These are phyloP conservation scores for Plutomurus gul DNA, from an alignment of 1,140 invertebrate genomes.

Conservation along the genomic window DNA sequence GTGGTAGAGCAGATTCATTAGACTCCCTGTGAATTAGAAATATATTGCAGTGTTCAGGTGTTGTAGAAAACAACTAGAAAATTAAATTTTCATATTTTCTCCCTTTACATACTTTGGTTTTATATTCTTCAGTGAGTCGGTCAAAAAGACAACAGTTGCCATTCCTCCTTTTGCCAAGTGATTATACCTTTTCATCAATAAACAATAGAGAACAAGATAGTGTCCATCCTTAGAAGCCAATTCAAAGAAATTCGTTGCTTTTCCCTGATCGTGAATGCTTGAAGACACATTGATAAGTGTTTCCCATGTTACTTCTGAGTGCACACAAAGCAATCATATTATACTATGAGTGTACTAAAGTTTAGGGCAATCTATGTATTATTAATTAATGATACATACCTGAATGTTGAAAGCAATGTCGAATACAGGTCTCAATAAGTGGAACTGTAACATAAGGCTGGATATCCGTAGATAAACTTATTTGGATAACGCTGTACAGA, in stretches of 20 bases:
- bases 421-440: conserved; percentile 44
- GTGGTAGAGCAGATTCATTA: conserved; percentile 65
- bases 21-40: conserved; percentile 59
- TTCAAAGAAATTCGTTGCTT: conserved; percentile 46
- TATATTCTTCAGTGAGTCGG: conserved; percentile 53
- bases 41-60: conserved; percentile 11
- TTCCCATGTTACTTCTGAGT: conserved; percentile 43
- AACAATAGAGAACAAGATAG: conserved; percentile 45
- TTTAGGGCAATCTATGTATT: too few relatives aligned
- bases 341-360: background rate
- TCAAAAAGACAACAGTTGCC: conserved; percentile 55
- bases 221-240: conserved; percentile 50
- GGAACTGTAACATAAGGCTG: conserved; percentile 47
- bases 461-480: conserved; percentile 44
- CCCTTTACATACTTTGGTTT: conserved; percentile 39
- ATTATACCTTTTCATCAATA: conserved; percentile 54
- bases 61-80: background rate
- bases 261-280: conserved; percentile 26
- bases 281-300: conserved; percentile 8
- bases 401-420: conserved; percentile 44
- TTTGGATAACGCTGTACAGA: conserved; percentile 35
- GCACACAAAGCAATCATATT: background rate
- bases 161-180: conserved; percentile 54
- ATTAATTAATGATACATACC: conserved; percentile 31
- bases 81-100: background rate